A percentile compares a stretch with the other conserved stretches of the same genome.
Evolutionary conservation across 64 coral and sea anemone species (phyloP).

Genomic region (Montipora sp.): DNA sequence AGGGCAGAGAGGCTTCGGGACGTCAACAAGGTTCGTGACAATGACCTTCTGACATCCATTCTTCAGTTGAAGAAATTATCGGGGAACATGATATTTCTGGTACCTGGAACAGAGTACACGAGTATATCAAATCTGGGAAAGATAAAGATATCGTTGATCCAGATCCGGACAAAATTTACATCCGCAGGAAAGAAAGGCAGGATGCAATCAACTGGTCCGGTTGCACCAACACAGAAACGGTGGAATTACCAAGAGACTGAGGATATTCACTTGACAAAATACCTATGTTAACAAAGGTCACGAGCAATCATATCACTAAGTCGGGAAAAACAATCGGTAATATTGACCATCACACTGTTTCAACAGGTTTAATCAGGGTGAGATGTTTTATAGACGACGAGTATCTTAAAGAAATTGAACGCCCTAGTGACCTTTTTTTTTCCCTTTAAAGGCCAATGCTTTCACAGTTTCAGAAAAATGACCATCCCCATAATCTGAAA

Average conservation of each 20-base stretch:
- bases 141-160: constrained; percentile 34
- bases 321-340: constrained; percentile 52
- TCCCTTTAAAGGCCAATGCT: background rate
- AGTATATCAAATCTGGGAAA: constrained; percentile 48
- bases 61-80: background rate
- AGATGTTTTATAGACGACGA: constrained; percentile 46
- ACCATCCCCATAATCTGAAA: constrained; percentile 30
- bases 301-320: constrained; percentile 35
- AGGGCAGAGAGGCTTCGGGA: no score
- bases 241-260: constrained; percentile 30
- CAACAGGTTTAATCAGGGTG: constrained; percentile 44
- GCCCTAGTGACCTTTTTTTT: constrained; percentile 50
- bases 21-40: no score
- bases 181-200: background rate
- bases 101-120: background rate
- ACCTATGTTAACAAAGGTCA: constrained; percentile 45
- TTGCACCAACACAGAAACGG: background rate
- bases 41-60: background rate
- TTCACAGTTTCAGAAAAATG: constrained; percentile 55
- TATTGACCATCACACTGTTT: constrained; percentile 37
- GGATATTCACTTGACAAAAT: constrained; percentile 42
- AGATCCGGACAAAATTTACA: constrained; percentile 47
- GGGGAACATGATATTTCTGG: constrained; percentile 11
- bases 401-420: constrained; percentile 41
- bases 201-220: background rate